Evolutionary conservation across 2,797 vertebrate species (phyloP), one percentile per base, ranked within the genome.

Genomic region (Jordanella pulchra): DNA sequence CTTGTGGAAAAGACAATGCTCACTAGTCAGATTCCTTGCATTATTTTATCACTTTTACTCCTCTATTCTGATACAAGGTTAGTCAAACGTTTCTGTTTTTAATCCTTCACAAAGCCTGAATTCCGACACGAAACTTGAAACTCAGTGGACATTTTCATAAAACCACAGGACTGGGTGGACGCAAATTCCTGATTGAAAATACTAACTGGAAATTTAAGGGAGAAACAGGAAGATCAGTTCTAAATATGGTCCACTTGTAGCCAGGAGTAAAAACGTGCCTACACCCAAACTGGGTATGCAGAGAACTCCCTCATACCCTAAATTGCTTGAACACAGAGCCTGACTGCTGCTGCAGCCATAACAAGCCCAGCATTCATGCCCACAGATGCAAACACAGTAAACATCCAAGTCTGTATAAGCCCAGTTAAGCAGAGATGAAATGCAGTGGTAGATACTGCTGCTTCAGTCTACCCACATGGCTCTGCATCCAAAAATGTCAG

Each of bases 341-440:
- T 54, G 65, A 84, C 67, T 75, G 74, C 76, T 73, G 67, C 77
- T 65, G 25, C 17, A 86, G 80, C 81, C 83, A 86, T 72, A 89
- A 92, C 90, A 93, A 91, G 81, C 76, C 63, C 30, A 77, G 80
- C 86, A 92, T 93, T 92, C 88, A 92, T 89, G 69, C 75, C 65
- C 44, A 55, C 68, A 84, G 79, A 90, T 81, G 84, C 78, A 89
- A 81, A 85, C 76, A 83, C 83, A 82, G 84, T 77, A 82, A 78
- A 86, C 84, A 87, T 81, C 72, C 72, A 84, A 67, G 63, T 74
- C 45, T 78, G 69, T 68, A 75, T 39, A 71, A 64, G 15, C 78
- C 51, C 78, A 67, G 72, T 70, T 60, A 74, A 78, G 18, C 69
- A 50, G 69, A 45, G 65, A 82, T 80, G 69, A 75, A 63, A 72